Evolutionary conservation across 2,888 invertebrate genomes (phyloP).

Genomic region (Dynastes hyllus): DNA sequence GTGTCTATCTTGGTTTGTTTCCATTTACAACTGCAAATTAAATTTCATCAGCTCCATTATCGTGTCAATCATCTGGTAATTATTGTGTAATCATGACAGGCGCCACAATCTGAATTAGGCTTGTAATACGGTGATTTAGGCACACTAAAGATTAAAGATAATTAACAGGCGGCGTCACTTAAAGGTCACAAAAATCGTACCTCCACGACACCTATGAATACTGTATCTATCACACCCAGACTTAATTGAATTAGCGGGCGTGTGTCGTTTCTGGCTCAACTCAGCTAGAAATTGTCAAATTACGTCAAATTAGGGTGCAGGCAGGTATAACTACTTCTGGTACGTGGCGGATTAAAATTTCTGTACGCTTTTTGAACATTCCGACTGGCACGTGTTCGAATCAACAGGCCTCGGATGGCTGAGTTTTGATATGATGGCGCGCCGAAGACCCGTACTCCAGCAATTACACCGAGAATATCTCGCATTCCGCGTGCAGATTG

Average conservation of each 20-base stretch:
- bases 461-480: conserved; percentile 64
- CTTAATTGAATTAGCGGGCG: conserved; percentile 39
- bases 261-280: conserved; percentile 26
- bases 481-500: conserved; percentile 65
- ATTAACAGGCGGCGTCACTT: conserved; percentile 25
- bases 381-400: conserved; percentile 45
- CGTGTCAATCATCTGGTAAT: conserved; percentile 2
- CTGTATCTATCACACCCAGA: conserved; percentile 15
- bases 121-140: conserved; percentile 11
- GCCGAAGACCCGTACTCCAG: conserved; percentile 51
- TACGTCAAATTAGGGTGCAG: conserved; percentile 34
- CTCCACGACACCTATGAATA: conserved; percentile 10
- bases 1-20: too few relatives aligned
- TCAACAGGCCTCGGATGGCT: conserved; percentile 51
- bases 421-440: conserved; percentile 49
- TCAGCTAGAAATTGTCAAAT: conserved; percentile 46
- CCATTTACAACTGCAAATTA: neutral
- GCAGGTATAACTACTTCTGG: conserved; percentile 32
- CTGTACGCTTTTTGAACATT: conserved; percentile 41
- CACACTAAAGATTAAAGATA: conserved; percentile 21
- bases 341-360: conserved; percentile 44
- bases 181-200: conserved; percentile 23
- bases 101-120: conserved; percentile 31
- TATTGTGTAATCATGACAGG: neutral
- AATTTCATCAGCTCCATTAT: neutral